Percentiles rank a stretch among this genome's conserved stretches.
Conservation (phyloP, 2,888 invertebrate genomes). For the Hydriomena furcata region DNA sequence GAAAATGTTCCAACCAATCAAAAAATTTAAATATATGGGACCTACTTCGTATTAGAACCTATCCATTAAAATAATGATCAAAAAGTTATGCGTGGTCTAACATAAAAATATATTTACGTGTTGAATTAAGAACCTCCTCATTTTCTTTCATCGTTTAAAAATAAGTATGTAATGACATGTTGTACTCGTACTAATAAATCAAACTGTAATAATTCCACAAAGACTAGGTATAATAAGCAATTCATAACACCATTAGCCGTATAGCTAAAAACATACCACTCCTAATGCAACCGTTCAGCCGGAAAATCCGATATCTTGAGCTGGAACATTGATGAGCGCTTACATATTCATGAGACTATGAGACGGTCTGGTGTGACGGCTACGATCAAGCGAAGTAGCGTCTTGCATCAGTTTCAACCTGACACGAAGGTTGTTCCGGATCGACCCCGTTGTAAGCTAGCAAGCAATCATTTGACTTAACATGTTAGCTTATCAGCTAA, state of each 20-base stretch:
- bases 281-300: slow-evolving; percentile 63
- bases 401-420: background rate
- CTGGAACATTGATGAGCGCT: slow-evolving; percentile 69
- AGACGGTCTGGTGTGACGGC: slow-evolving; percentile 45
- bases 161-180: background rate
- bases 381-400: slow-evolving; percentile 37
- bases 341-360: slow-evolving; percentile 70
- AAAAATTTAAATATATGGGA: no score
- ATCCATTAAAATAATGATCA: no score
- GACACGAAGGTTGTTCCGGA: no score
- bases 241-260: slow-evolving; percentile 8
- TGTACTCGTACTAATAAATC: background rate
- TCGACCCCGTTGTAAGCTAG: no score
- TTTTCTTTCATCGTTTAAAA: no score
- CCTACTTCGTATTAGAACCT: no score
- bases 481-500: no score
- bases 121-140: no score
- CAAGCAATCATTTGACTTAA: no score
- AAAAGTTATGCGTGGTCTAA: no score
- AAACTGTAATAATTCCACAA: background rate
- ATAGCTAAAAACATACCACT: slow-evolving; percentile 40
- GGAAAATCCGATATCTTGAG: slow-evolving; percentile 78
- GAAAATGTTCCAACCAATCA: no score
- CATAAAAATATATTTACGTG: no score
- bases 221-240: slow-evolving; percentile 10